These are phyloP conservation scores for Silurus aristotelis DNA, from an alignment of 2,797 vertebrate genomes.

Conservation along the genomic window DNA sequence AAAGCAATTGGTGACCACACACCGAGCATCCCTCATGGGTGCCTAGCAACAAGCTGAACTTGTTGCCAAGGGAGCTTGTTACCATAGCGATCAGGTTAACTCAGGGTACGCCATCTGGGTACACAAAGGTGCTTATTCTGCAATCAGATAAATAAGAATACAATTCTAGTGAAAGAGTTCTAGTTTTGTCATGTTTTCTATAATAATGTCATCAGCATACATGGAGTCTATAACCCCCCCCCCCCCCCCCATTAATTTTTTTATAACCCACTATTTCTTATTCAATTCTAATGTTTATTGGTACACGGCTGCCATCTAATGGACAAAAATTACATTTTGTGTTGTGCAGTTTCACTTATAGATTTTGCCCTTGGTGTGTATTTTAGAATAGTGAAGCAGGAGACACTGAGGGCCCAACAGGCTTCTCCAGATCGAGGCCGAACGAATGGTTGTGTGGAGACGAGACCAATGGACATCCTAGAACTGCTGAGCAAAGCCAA, in stretches of 20 bases:
- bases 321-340: not conserved
- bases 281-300: not conserved
- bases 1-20: conserved; percentile 11
- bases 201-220: not conserved
- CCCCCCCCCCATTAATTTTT: no score
- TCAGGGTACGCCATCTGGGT: conserved; percentile 31
- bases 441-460: conserved; percentile 81
- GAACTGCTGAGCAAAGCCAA: conserved; percentile 97
- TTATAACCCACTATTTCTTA: not conserved
- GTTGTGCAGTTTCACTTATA: not conserved
- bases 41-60: conserved; percentile 48
- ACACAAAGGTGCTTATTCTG: conserved; percentile 1
- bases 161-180: not conserved
- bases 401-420: conserved; percentile 81
- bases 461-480: conserved; percentile 87
- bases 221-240: not conserved
- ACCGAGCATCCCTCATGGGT: conserved; percentile 33
- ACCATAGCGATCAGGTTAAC: conserved; percentile 39
- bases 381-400: conserved; percentile 89
- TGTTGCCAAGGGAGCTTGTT: conserved; percentile 48
- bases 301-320: conserved; percentile 25
- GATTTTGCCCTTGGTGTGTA: not conserved
- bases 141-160: not conserved
- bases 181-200: no score
- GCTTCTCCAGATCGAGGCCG: conserved; percentile 76